These are phyloP conservation scores for Brenthis ino DNA, from an alignment of 2,888 invertebrate genomes.

Conservation along the genomic window DNA sequence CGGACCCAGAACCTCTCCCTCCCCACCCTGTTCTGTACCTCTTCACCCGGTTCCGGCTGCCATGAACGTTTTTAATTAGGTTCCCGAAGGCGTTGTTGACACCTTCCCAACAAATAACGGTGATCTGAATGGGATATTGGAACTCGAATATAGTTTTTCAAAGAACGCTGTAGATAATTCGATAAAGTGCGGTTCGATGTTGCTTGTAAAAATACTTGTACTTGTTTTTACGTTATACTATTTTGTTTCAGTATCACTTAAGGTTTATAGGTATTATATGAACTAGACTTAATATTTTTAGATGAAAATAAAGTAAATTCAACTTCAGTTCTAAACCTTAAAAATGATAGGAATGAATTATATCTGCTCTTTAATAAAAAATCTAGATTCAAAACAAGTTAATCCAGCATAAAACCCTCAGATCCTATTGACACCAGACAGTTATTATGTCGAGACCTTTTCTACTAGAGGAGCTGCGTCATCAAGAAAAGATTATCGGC, in stretches of 20 bases:
- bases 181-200: too few relatives aligned
- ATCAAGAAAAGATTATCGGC: constrained; percentile 80
- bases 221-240: too few relatives aligned
- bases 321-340: not conserved
- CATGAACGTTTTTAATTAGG: constrained; percentile 79
- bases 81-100: constrained; percentile 60
- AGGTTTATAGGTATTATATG: too few relatives aligned
- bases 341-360: not conserved
- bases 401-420: constrained; percentile 21
- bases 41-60: constrained; percentile 48
- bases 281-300: not conserved
- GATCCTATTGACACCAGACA: constrained; percentile 30
- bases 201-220: too few relatives aligned
- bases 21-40: constrained; percentile 32
- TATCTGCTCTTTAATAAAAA: not conserved
- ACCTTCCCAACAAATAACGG: constrained; percentile 57
- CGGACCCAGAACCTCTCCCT: constrained; percentile 54
- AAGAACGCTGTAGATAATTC: constrained; percentile 4
- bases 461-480: constrained; percentile 48
- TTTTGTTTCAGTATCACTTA: too few relatives aligned
- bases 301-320: not conserved
- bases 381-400: constrained; percentile 20
- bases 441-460: constrained; percentile 32
- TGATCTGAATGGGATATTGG: constrained; percentile 38
- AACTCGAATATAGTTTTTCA: constrained; percentile 26